A percentile compares a stretch with the other conserved stretches of the same genome.
These are phyloP conservation scores for Ceratina japonica DNA, from an alignment of 1,140 invertebrate genomes.

Conservation along the genomic window DNA sequence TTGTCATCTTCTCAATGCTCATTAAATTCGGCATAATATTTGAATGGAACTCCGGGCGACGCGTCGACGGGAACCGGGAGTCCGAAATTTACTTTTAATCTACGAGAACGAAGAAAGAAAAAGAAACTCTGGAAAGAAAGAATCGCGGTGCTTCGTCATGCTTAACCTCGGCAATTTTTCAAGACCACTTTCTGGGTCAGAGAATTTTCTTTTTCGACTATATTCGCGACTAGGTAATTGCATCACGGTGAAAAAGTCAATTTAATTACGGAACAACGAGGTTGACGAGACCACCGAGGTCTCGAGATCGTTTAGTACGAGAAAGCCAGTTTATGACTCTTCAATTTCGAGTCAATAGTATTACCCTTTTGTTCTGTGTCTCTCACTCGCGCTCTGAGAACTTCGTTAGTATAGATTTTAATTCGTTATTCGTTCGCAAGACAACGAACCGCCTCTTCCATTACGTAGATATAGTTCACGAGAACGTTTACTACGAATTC, in stretches of 20 bases:
- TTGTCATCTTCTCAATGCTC: not conserved
- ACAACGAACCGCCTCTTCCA: not conserved
- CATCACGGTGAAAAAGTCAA: constrained; percentile 31
- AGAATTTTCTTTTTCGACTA: constrained; percentile 24
- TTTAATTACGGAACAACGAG: constrained; percentile 41
- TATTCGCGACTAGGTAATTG: constrained; percentile 20
- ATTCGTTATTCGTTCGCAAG: too few species aligned
- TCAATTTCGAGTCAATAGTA: constrained; percentile 22
- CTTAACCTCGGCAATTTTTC: constrained; percentile 41
- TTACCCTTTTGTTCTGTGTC: too few species aligned
- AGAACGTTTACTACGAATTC: too few species aligned
- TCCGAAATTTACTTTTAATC: constrained; percentile 39
- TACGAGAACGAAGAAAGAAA: not conserved
- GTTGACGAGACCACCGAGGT: not conserved
- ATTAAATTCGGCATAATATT: constrained; percentile 27
- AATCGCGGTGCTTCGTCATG: constrained; percentile 29
- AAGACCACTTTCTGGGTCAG: not conserved
- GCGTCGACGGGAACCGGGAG: not conserved
- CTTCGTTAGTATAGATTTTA: not conserved
- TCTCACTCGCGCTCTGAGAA: not conserved
- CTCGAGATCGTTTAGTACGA: too few species aligned
- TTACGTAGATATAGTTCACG: too few species aligned
- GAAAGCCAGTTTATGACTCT: not conserved
- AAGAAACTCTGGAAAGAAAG: constrained; percentile 4
- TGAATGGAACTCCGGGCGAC: not conserved